Evolutionary conservation across 2,797 vertebrate genomes (phyloP).

Genomic region (Cossypha polioptera): DNA sequence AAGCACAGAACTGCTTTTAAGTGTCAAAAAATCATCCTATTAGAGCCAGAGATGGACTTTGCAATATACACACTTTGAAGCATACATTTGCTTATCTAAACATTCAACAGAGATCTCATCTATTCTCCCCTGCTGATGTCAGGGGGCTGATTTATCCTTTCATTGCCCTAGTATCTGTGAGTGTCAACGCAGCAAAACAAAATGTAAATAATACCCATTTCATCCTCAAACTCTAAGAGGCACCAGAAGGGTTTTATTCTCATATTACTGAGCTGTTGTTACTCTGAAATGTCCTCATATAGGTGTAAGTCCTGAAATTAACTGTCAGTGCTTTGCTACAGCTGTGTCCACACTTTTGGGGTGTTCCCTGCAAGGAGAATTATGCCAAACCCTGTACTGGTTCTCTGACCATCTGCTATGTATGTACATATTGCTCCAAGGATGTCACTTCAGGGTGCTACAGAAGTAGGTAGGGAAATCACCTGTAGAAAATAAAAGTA

Average conservation of each 20-base stretch:
- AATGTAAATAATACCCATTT: background rate
- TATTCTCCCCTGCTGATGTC: background rate
- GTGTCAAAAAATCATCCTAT: background rate
- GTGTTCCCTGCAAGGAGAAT: background rate
- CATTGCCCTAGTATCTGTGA: background rate
- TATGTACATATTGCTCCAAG: background rate
- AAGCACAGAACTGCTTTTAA: background rate
- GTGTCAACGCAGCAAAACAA: background rate
- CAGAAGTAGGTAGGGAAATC: background rate
- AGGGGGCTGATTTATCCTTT: slow-evolving; percentile 7
- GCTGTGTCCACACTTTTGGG: background rate
- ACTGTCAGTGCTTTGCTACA: background rate
- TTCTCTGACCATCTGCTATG: background rate
- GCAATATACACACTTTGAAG: background rate
- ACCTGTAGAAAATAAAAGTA: background rate
- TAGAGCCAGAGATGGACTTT: background rate
- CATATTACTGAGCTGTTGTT: background rate
- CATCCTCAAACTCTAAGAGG: background rate
- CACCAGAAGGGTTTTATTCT: background rate
- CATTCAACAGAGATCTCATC: background rate
- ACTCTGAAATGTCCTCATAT: background rate
- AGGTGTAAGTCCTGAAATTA: background rate
- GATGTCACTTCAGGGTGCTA: background rate
- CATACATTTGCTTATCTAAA: slow-evolving; percentile 27
- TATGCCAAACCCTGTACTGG: background rate